Conservation (phyloP, 2,113 vertebrate species). For the Cromileptes altivelis region DNA sequence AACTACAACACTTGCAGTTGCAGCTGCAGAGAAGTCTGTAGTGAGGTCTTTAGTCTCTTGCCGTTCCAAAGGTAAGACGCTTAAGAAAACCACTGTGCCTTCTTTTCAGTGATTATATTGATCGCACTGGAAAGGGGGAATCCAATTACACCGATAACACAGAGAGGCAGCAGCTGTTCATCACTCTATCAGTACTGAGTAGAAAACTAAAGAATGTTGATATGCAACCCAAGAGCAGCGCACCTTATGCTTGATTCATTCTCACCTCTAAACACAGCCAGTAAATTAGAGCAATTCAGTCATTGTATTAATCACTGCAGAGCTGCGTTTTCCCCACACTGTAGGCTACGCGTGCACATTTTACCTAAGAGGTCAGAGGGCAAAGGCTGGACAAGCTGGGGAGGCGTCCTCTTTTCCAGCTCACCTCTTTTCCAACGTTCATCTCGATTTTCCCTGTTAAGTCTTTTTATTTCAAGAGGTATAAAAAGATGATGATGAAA, state of each 20-base stretch:
- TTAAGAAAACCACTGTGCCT: slow-evolving; percentile 24
- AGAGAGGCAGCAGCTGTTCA: slow-evolving; percentile 13
- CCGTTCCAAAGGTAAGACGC: slow-evolving; percentile 1
- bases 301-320: not conserved
- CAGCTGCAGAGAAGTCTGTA: not conserved
- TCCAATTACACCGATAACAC: slow-evolving; percentile 30
- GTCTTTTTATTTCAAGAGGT: not conserved
- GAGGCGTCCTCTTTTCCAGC: not conserved
- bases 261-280: not conserved
- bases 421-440: not conserved
- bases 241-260: not conserved
- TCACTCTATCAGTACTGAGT: slow-evolving; percentile 21
- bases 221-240: slow-evolving; percentile 6
- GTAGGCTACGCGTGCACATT: not conserved
- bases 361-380: not conserved
- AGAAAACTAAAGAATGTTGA: slow-evolving; percentile 12
- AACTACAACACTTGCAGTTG: not conserved
- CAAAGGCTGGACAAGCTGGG: not conserved
- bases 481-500: not conserved
- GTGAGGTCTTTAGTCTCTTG: not conserved
- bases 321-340: not conserved
- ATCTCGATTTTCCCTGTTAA: not conserved
- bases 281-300: not conserved
- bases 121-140: slow-evolving; percentile 1
- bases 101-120: slow-evolving; percentile 23